Evolutionary conservation across 2,113 vertebrate species (phyloP).

Genomic region (Charadrius vociferus): DNA sequence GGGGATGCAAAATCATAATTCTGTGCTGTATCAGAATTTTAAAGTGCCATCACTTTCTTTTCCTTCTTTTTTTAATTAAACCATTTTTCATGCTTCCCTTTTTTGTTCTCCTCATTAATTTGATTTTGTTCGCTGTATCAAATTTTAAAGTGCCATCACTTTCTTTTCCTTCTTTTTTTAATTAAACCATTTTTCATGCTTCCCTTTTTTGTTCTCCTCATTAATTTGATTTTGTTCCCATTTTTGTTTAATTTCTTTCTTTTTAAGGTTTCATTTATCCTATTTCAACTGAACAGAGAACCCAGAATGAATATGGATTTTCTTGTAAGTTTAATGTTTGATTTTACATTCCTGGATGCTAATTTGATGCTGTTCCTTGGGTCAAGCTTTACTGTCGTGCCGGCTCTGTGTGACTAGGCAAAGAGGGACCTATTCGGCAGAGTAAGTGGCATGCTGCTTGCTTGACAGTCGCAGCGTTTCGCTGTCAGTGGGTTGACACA

Average conservation of each 20-base stretch:
- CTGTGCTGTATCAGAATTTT: slow-evolving; percentile 66
- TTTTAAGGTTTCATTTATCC: slow-evolving; percentile 98
- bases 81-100: slow-evolving; percentile 81
- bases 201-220: slow-evolving; percentile 75
- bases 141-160: slow-evolving; percentile 62
- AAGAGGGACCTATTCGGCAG: slow-evolving; percentile 10
- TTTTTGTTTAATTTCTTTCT: slow-evolving; percentile 85
- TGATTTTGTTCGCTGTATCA: slow-evolving; percentile 84
- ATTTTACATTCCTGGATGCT: slow-evolving; percentile 75
- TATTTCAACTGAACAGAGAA: slow-evolving; percentile 94
- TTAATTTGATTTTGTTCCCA: slow-evolving; percentile 84
- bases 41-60: slow-evolving; percentile 71
- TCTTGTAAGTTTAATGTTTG: slow-evolving; percentile 92
- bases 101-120: slow-evolving; percentile 78
- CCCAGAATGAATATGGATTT: slow-evolving; percentile 93
- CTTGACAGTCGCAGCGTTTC: neutral
- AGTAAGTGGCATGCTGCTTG: slow-evolving; percentile 40
- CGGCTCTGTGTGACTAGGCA: slow-evolving; percentile 28
- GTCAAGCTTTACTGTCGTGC: slow-evolving; percentile 56
- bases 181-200: slow-evolving; percentile 81
- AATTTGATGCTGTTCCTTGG: slow-evolving; percentile 39
- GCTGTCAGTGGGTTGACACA: neutral
- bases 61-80: slow-evolving; percentile 69
- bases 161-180: slow-evolving; percentile 67
- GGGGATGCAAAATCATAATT: slow-evolving; percentile 76